Evolutionary conservation across 1,140 invertebrate genomes (phyloP).

Genomic region (Bombus turneri): DNA sequence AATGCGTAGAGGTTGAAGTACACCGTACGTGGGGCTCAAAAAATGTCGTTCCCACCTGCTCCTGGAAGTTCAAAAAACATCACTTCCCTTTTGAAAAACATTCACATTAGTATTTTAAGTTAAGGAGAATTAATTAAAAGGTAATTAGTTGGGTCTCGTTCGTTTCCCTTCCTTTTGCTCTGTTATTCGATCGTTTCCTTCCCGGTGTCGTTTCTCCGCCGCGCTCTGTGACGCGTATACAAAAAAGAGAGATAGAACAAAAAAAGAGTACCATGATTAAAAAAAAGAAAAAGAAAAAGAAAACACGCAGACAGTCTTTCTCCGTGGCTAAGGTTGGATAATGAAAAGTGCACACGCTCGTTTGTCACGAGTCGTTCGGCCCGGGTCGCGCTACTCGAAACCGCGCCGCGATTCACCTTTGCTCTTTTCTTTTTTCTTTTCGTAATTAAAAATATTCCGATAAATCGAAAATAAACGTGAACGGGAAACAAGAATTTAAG

Average conservation of each 20-base stretch:
- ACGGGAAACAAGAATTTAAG: background rate
- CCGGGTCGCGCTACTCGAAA: conserved; percentile 3
- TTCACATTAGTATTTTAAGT: conserved; percentile 74
- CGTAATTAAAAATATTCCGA: background rate
- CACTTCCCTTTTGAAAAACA: conserved; percentile 83
- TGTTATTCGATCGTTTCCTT: conserved; percentile 61
- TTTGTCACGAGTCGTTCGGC: background rate
- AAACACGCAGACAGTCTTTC: conserved; percentile 24
- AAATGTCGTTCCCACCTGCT: conserved; percentile 83
- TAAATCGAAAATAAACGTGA: background rate
- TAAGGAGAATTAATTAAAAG: conserved; percentile 64
- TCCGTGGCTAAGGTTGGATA: conserved; percentile 57
- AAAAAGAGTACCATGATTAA: background rate
- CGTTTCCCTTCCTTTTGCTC: conserved; percentile 58
- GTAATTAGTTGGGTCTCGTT: conserved; percentile 59
- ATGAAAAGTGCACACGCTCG: conserved; percentile 58
- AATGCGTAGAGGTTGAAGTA: conserved; percentile 81
- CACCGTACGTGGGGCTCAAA: conserved; percentile 82
- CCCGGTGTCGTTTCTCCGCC: conserved; percentile 59
- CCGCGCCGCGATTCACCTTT: background rate
- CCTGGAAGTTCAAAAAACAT: conserved; percentile 83
- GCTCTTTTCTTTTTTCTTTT: background rate
- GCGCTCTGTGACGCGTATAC: conserved; percentile 58
- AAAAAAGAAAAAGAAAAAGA: background rate
- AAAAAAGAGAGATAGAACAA: conserved; percentile 48